Percentiles rank a stretch among this genome's conserved stretches.
Conservation (phyloP, 2,888 invertebrate genomes). For the Campoplex nolae region DNA sequence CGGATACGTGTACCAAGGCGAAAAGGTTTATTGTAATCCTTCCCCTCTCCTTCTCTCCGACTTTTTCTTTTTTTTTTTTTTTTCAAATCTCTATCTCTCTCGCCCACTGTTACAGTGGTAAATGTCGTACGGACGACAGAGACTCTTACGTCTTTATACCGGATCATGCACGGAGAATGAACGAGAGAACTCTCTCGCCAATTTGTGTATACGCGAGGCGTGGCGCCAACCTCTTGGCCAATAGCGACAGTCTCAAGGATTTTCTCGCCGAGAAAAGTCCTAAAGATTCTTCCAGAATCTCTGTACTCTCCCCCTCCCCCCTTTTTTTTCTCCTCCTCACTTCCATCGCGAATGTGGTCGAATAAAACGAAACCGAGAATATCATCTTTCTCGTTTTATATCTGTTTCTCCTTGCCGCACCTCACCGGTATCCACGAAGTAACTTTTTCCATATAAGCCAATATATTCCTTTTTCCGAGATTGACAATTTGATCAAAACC, state of each 20-base stretch:
- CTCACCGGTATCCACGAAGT: not conserved
- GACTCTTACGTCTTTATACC: constrained; percentile 62
- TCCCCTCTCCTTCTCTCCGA: not conserved
- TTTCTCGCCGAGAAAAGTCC: not conserved
- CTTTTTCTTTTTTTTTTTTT: not conserved
- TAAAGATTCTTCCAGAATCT: not conserved
- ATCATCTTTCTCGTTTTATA: not conserved
- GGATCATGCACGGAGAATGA: constrained; percentile 28
- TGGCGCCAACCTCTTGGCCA: constrained; percentile 60
- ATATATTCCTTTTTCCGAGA: not conserved
- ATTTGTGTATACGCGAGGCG: constrained; percentile 62
- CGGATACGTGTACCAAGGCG: constrained; percentile 20
- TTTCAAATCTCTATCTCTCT: constrained; percentile 24
- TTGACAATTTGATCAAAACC: not conserved
- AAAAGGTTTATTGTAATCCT: constrained; percentile 60
- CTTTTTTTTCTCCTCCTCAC: not conserved
- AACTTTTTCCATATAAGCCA: not conserved
- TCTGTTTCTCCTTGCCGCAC: not conserved
- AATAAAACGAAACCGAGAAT: not conserved
- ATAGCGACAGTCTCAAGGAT: constrained; percentile 65
- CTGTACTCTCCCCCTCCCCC: not conserved
- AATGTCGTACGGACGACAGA: constrained; percentile 59
- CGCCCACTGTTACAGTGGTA: constrained; percentile 61
- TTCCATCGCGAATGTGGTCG: not conserved
- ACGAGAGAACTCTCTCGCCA: constrained; percentile 58